These are phyloP conservation scores for Brachionus koreanus DNA, from an alignment of 1,140 invertebrate species.

Conservation along the genomic window DNA sequence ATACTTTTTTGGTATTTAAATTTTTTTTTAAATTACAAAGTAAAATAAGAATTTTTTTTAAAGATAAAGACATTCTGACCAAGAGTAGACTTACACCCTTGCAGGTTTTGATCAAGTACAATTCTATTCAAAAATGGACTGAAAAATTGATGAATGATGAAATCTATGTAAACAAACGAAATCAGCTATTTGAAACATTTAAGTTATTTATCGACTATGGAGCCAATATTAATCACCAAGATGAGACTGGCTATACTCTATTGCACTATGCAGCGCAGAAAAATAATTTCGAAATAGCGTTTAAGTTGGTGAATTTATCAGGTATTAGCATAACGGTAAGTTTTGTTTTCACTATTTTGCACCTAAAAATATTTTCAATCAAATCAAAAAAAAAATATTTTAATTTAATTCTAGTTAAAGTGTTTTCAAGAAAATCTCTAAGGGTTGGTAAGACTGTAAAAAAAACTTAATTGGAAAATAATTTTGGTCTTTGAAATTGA, in stretches of 20 bases:
- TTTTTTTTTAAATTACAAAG: no score
- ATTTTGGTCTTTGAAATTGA: no score
- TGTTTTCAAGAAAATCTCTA: no score
- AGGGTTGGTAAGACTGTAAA: no score
- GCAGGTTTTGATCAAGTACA: conserved; percentile 36
- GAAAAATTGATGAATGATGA: conserved; percentile 10
- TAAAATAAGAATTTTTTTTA: background rate
- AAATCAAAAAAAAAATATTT: no score
- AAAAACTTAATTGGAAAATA: no score
- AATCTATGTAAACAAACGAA: background rate
- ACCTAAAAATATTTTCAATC: background rate
- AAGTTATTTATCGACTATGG: conserved; percentile 8
- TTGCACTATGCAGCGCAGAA: conserved; percentile 21
- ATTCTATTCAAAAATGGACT: conserved; percentile 20
- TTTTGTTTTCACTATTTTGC: background rate
- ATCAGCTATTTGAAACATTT: conserved; percentile 4
- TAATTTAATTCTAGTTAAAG: no score
- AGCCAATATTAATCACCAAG: conserved; percentile 7
- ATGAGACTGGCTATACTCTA: conserved; percentile 11
- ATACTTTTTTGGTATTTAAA: conserved; percentile 12
- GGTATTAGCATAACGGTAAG: background rate
- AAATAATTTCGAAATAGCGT: background rate
- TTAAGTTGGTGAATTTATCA: background rate
- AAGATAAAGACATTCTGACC: conserved; percentile 22
- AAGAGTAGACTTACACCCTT: conserved; percentile 24